Conservation (phyloP, 1,140 invertebrate genomes). For the Araneus ventricosus region DNA sequence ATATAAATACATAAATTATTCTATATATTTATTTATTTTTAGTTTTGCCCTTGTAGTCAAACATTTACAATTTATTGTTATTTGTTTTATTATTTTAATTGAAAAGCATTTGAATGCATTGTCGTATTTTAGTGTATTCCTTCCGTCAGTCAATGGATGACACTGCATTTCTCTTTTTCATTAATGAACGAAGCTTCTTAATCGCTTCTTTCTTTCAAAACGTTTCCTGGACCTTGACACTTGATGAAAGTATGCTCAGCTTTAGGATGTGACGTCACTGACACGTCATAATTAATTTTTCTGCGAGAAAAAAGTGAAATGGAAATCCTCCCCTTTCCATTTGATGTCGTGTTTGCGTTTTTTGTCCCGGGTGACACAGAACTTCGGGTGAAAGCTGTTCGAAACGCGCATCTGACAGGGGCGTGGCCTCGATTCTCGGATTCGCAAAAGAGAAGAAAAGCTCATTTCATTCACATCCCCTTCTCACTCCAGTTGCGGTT, state of each 20-base stretch:
- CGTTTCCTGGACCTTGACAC: too few species aligned
- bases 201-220: too few species aligned
- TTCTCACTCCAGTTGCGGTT: conserved; percentile 8
- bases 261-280: neutral
- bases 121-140: too few species aligned
- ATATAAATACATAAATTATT: too few species aligned
- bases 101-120: too few species aligned
- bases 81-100: too few species aligned
- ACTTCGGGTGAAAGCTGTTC: neutral
- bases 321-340: neutral
- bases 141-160: too few species aligned
- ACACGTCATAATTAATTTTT: neutral
- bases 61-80: too few species aligned
- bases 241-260: neutral
- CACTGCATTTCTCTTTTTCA: too few species aligned
- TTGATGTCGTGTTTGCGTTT: neutral
- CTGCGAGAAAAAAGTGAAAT: neutral
- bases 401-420: neutral
- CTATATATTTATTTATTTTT: too few species aligned
- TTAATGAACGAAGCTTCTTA: too few species aligned
- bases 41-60: too few species aligned
- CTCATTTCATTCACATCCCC: neutral
- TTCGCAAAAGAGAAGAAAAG: neutral
- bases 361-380: neutral
- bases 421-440: neutral